phyloP scores from a whole-genome alignment of 2,113 vertebrate genomes.

The Notechis scutatus region DNA sequence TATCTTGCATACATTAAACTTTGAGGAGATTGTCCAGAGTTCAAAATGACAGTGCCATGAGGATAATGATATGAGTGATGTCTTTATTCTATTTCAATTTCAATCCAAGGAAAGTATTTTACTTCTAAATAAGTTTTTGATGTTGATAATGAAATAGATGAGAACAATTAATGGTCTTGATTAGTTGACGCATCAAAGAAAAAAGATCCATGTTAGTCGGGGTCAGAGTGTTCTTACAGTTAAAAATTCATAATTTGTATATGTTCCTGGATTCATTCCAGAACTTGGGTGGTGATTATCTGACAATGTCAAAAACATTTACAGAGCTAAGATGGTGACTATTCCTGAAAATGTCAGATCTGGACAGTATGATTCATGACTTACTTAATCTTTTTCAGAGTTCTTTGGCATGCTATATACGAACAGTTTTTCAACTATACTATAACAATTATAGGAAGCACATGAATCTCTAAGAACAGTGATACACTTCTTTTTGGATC shows the following conservation, averaged over 20 bases:
- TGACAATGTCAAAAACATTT: not conserved
- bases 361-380: not conserved
- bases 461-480: not conserved
- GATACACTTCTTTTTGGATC: not conserved
- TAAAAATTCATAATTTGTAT: not conserved
- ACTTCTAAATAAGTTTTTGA: not conserved
- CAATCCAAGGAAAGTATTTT: not conserved
- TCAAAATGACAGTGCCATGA: not conserved
- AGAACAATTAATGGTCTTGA: not conserved
- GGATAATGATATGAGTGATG: not conserved
- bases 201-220: not conserved
- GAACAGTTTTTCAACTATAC: not conserved
- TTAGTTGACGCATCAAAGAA: not conserved
- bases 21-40: not conserved
- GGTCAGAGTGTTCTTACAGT: not conserved
- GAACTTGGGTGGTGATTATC: not conserved
- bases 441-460: not conserved
- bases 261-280: not conserved
- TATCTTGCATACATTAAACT: not conserved
- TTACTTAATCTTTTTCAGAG: not conserved
- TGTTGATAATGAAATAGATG: not conserved
- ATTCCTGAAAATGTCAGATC: not conserved
- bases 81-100: not conserved
- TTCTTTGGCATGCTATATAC: not conserved
- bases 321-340: not conserved